phyloP scores from a whole-genome alignment of 2,888 invertebrate genomes.

The Phengaris arion region DNA sequence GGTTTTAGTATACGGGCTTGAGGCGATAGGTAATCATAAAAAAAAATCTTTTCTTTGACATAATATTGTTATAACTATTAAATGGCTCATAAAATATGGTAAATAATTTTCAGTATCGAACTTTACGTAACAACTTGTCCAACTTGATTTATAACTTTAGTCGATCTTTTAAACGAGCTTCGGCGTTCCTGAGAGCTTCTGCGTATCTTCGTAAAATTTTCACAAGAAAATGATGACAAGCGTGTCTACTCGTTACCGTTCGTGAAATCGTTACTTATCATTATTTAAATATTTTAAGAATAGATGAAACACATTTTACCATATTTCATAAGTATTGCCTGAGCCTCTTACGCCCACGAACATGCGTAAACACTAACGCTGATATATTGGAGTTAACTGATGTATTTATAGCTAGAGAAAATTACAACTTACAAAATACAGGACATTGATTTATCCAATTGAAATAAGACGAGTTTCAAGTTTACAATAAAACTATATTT shows the following conservation, averaged over 20 bases:
- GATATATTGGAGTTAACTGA: constrained; percentile 5
- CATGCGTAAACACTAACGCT: neutral
- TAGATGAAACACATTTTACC: constrained; percentile 8
- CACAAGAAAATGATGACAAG: neutral
- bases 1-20: too few relatives aligned
- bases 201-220: neutral
- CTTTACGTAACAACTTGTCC: too few relatives aligned
- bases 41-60: too few relatives aligned
- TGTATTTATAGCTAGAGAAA: constrained; percentile 9
- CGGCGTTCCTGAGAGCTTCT: too few relatives aligned
- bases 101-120: too few relatives aligned
- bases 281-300: constrained; percentile 10
- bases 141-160: too few relatives aligned
- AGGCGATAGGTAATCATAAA: too few relatives aligned
- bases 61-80: too few relatives aligned
- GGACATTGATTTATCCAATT: constrained; percentile 14
- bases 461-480: neutral
- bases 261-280: neutral
- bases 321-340: constrained; percentile 13
- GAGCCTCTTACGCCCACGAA: constrained; percentile 22
- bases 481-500: neutral
- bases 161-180: too few relatives aligned
- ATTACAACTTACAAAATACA: neutral
- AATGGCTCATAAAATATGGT: too few relatives aligned
- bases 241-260: neutral